Percentiles rank a stretch among this genome's conserved stretches.
Evolutionary conservation across 2,113 vertebrate species (phyloP).

Genomic region (Pholis gunnellus): DNA sequence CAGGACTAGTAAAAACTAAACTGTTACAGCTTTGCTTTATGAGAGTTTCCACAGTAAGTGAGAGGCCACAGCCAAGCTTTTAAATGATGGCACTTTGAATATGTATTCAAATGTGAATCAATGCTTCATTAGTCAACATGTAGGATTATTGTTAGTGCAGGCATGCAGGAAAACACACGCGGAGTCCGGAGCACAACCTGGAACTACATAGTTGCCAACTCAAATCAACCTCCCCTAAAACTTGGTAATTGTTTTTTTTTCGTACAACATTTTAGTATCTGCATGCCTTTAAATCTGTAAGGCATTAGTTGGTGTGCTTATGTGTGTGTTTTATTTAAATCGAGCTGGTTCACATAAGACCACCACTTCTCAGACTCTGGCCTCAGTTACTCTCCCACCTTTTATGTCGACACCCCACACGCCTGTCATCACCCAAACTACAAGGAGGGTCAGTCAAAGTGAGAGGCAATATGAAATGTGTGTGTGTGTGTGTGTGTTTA

Average conservation of each 20-base stretch:
- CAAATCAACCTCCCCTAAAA: constrained; percentile 22
- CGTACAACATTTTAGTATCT: not conserved
- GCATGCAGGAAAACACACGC: not conserved
- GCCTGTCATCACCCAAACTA: constrained; percentile 44
- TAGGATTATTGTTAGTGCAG: not conserved
- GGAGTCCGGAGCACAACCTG: not conserved
- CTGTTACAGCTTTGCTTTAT: constrained; percentile 58
- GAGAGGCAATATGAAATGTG: constrained; percentile 46
- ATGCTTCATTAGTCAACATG: not conserved
- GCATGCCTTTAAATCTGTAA: not conserved
- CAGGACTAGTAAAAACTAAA: constrained; percentile 54
- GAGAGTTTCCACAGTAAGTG: constrained; percentile 58
- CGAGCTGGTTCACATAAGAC: constrained; percentile 20
- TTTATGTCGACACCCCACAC: constrained; percentile 37
- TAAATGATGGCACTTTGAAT: constrained; percentile 14
- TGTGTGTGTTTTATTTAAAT: constrained; percentile 34
- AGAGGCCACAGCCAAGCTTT: constrained; percentile 11
- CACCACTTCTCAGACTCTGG: constrained; percentile 22
- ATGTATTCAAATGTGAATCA: constrained; percentile 26
- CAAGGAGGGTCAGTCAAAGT: constrained; percentile 47
- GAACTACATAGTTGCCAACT: not conserved
- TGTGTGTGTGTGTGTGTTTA: constrained; percentile 19
- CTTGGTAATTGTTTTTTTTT: constrained; percentile 1
- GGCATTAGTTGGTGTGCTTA: constrained; percentile 16
- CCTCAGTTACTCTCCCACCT: constrained; percentile 30